Percentiles rank a stretch among this genome's conserved stretches.
These are phyloP conservation scores for Megaceryle alcyon DNA, from an alignment of 2,797 vertebrate genomes.

Conservation along the genomic window DNA sequence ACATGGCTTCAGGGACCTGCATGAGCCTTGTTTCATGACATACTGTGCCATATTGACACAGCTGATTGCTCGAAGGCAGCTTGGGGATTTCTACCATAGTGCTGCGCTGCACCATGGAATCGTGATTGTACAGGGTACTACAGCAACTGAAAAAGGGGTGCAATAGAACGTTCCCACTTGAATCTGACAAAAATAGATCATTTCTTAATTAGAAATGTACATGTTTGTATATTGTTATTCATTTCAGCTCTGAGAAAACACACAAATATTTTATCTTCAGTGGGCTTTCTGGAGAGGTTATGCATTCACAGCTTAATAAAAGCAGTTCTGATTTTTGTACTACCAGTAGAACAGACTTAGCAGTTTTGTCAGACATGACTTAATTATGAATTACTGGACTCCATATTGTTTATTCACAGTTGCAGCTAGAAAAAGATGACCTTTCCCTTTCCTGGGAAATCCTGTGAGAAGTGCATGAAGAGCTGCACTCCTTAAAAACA, in stretches of 20 bases:
- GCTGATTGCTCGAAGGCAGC: background rate
- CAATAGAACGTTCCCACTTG: background rate
- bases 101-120: background rate
- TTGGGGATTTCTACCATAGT: background rate
- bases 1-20: background rate
- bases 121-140: background rate
- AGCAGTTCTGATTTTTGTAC: background rate
- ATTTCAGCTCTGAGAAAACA: background rate
- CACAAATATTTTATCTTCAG: background rate
- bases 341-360: background rate
- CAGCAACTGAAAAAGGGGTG: background rate
- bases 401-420: background rate
- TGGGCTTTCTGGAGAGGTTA: background rate
- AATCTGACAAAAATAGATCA: background rate
- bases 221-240: background rate
- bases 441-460: background rate
- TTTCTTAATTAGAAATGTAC: background rate
- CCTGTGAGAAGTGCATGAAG: background rate
- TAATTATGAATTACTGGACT: background rate
- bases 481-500: background rate
- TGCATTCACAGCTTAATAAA: background rate
- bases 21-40: background rate
- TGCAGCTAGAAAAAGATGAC: background rate
- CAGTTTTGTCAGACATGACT: background rate
- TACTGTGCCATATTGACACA: background rate